Evolutionary conservation across 2,797 vertebrate species (phyloP).

Genomic region (Alcedo atthis): DNA sequence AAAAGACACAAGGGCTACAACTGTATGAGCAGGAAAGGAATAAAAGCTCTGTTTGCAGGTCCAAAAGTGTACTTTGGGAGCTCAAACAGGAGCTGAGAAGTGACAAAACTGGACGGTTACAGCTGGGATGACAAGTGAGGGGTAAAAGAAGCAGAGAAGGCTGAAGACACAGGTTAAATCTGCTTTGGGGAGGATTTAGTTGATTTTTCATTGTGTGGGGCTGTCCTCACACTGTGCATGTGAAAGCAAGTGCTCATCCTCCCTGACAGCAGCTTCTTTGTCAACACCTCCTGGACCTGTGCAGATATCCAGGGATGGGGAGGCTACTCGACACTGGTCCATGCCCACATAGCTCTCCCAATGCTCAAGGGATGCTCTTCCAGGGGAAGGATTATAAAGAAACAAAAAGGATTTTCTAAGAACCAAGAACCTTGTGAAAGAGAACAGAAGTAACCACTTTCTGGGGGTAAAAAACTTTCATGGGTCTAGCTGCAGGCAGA

Average conservation of each 20-base stretch:
- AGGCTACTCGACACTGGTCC: background rate
- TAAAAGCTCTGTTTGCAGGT: background rate
- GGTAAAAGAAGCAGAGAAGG: background rate
- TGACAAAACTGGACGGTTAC: background rate
- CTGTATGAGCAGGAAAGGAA: background rate
- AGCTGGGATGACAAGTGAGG: background rate
- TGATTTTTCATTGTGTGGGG: background rate
- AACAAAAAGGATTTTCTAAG: background rate
- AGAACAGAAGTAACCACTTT: background rate
- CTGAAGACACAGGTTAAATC: background rate
- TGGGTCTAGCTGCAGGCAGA: background rate
- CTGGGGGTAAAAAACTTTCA: background rate
- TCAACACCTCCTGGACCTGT: background rate
- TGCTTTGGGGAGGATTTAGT: background rate
- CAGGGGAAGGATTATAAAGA: background rate
- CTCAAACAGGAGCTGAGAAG: background rate
- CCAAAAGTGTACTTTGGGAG: background rate
- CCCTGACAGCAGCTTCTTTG: background rate
- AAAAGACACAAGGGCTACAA: background rate
- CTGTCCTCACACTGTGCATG: accelerated
- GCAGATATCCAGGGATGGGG: background rate
- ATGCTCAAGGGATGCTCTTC: background rate
- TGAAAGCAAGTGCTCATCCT: background rate
- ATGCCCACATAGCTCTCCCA: accelerated
- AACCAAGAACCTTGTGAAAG: background rate